Conservation (phyloP, 2,797 vertebrate genomes). For the Rachycentron canadum region DNA sequence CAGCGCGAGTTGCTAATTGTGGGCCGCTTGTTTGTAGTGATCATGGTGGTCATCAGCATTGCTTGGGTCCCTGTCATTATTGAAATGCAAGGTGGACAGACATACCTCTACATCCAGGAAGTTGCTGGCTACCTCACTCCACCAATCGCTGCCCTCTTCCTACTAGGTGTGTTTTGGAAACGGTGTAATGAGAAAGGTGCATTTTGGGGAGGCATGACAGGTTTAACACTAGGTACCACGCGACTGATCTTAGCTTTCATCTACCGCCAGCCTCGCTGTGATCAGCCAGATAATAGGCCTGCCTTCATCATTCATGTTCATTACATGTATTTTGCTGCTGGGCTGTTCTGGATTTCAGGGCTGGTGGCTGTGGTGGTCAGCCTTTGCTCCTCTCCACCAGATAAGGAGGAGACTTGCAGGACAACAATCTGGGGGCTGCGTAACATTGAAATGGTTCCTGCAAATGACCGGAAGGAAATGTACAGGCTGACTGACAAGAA, state of each 20-base stretch:
- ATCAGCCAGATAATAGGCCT: conserved; percentile 93
- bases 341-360: conserved; percentile 95
- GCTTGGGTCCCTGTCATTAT: conserved; percentile 98
- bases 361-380: conserved; percentile 91
- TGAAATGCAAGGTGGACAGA: conserved; percentile 99
- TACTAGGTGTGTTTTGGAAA: conserved; percentile 97
- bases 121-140: conserved; percentile 97
- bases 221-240: conserved; percentile 88
- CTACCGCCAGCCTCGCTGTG: conserved; percentile 93
- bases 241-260: conserved; percentile 93
- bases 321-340: conserved; percentile 97
- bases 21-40: conserved; percentile 93
- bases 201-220: conserved; percentile 95
- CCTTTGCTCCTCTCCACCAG: conserved; percentile 91
- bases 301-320: conserved; percentile 91
- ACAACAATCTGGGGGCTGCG: conserved; percentile 94
- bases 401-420: conserved; percentile 88
- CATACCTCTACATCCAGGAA: conserved; percentile 99
- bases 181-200: conserved; percentile 96
- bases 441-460: conserved; percentile 71
- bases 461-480: conserved; percentile 77
- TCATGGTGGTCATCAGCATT: conserved; percentile 97
- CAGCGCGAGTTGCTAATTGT: conserved; percentile 94
- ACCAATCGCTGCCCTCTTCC: conserved; percentile 95
- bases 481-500: conserved; percentile 83